phyloP scores from a whole-genome alignment of 2,888 invertebrate species.

The Melangyna quadrimaculata region DNA sequence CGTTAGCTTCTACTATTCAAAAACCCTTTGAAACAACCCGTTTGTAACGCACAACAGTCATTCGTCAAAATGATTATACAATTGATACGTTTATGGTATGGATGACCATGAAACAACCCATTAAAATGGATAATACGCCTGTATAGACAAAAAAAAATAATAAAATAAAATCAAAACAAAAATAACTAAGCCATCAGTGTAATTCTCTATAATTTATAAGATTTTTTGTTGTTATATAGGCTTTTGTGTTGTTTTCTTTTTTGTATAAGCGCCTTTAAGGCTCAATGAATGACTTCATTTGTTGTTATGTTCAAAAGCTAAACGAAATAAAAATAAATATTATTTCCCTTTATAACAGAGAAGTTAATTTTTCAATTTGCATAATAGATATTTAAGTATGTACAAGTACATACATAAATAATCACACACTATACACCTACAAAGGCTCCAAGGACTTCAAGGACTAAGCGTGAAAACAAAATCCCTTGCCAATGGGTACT shows the following conservation, averaged over 20 bases:
- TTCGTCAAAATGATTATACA: too few species aligned
- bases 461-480: background rate
- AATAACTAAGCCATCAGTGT: background rate
- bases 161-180: background rate
- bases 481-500: background rate
- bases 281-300: constrained; percentile 47
- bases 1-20: too few species aligned
- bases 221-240: background rate
- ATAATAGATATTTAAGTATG: too few species aligned
- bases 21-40: too few species aligned
- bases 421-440: background rate
- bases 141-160: background rate
- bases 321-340: constrained; percentile 26
- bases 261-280: constrained; percentile 13
- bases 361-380: constrained; percentile 65
- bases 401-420: background rate
- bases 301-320: constrained; percentile 16
- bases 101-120: constrained; percentile 25
- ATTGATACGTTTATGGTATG: too few species aligned
- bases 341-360: background rate
- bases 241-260: constrained; percentile 17
- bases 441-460: background rate
- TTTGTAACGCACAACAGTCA: too few species aligned
- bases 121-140: constrained; percentile 36
- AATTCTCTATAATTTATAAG: constrained; percentile 40